phyloP scores from a whole-genome alignment of 2,113 vertebrate genomes.

The Coptodon bakossiorum region DNA sequence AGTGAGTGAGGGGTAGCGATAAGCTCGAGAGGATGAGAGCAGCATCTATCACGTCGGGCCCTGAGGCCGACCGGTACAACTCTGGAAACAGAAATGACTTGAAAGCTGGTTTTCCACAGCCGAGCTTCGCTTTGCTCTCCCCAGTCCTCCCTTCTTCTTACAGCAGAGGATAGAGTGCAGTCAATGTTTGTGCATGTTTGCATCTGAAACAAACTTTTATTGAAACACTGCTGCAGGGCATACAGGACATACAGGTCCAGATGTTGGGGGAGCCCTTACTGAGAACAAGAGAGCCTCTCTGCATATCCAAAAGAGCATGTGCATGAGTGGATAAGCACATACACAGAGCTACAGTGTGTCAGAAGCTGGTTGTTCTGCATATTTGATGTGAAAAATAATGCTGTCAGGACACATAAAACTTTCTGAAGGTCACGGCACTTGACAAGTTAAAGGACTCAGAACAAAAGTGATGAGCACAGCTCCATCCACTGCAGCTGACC shows the following conservation, averaged over 20 bases:
- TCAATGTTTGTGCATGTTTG: not conserved
- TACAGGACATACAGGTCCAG: not conserved
- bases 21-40: conserved; percentile 29
- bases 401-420: not conserved
- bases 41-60: conserved; percentile 26
- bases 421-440: not conserved
- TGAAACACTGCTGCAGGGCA: not conserved
- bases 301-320: not conserved
- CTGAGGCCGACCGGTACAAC: conserved; percentile 1
- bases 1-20: conserved; percentile 28
- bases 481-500: not conserved
- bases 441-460: not conserved
- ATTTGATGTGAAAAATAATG: not conserved
- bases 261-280: not conserved
- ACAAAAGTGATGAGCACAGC: not conserved
- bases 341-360: not conserved
- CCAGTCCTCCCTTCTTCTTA: not conserved
- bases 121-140: conserved; percentile 1
- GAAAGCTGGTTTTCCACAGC: conserved; percentile 32
- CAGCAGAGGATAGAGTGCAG: not conserved
- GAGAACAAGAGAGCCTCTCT: conserved; percentile 6
- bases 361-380: not conserved
- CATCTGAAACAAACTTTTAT: not conserved
- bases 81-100: conserved; percentile 29
- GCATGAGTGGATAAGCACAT: not conserved